Base-by-base conservation (phyloP, 2,113 vertebrate genomes). In the Melospiza georgiana region DNA sequence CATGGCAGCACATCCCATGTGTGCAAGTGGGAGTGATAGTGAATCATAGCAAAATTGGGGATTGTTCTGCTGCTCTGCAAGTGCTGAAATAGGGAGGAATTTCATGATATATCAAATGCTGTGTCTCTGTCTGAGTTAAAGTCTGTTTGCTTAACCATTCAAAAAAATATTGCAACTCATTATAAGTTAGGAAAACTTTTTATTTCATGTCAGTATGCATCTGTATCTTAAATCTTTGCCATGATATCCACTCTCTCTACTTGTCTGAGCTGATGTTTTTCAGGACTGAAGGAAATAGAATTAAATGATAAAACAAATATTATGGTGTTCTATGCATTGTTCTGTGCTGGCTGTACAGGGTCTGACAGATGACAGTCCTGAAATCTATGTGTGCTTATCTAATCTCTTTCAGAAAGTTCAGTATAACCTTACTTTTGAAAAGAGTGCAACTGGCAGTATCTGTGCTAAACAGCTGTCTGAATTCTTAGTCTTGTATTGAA, bases 1-100 rank as follows among this genome's bases (percentile, higher is more conserved):
- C 2, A 2, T 1, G 48, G 28, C 10, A 49, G 31, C 37, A 25
- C 19, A 16, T 23, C 15, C 39, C 15, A 0, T 57, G 9, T n/a
- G 31, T 88, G 19, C 28, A 9, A 67, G 37, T 16, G 30, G 24
- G 77, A 61, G 6, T 57, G 55, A 23, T 5, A 35, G n/a, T 25
- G 33, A 73, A 21, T 73, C 23, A 11, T 5, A 49, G 62, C 28
- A 43, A 65, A 37, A 2, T 33, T 39, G 37, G 30, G 0, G 18
- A 28, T 41, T 6, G 11, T 75, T 65, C 58, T 72, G 33, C 15
- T 73, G 30, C 15, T 65, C 54, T 62, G 4, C 2, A 0, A 15
- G n/a, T 41, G 15, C 33, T 65, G 62, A 76, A 89, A 61, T 44
- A 33, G 43, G 11, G 35, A n/a, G 65, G 49, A 41, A 39, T 89